These are phyloP conservation scores for Acanthornis magna DNA, from an alignment of 2,797 vertebrate species.

Conservation along the genomic window DNA sequence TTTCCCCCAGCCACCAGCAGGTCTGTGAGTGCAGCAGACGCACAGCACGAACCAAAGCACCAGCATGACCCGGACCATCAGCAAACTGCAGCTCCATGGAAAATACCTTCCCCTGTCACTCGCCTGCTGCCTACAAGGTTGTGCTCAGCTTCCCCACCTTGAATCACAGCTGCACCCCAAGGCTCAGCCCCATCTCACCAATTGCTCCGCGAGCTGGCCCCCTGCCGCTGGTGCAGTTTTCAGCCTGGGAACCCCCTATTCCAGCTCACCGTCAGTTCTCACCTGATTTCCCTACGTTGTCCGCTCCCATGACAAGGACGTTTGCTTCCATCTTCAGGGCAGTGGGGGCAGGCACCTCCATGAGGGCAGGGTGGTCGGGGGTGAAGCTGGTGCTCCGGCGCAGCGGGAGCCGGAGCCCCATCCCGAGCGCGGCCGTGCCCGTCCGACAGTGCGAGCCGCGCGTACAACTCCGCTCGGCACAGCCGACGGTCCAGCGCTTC, in stretches of 20 bases:
- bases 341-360: slow-evolving; percentile 30
- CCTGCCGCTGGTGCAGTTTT: neutral
- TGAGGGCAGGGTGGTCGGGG: slow-evolving; percentile 63
- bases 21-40: neutral
- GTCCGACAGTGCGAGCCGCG: rapidly evolving
- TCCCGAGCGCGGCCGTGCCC: neutral
- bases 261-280: neutral
- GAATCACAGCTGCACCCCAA: neutral
- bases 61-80: neutral
- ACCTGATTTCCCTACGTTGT: slow-evolving; percentile 88
- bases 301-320: slow-evolving; percentile 82
- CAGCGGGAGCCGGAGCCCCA: slow-evolving; percentile 71
- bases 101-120: neutral
- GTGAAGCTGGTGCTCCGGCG: slow-evolving; percentile 73
- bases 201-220: neutral
- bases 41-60: neutral
- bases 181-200: neutral
- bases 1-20: neutral
- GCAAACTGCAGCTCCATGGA: neutral
- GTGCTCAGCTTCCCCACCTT: neutral
- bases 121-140: neutral
- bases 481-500: neutral
- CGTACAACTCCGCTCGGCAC: neutral
- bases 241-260: neutral
- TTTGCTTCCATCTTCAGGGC: slow-evolving; percentile 79